phyloP scores from a whole-genome alignment of 2,888 invertebrate genomes.

The Oscheius sp. region DNA sequence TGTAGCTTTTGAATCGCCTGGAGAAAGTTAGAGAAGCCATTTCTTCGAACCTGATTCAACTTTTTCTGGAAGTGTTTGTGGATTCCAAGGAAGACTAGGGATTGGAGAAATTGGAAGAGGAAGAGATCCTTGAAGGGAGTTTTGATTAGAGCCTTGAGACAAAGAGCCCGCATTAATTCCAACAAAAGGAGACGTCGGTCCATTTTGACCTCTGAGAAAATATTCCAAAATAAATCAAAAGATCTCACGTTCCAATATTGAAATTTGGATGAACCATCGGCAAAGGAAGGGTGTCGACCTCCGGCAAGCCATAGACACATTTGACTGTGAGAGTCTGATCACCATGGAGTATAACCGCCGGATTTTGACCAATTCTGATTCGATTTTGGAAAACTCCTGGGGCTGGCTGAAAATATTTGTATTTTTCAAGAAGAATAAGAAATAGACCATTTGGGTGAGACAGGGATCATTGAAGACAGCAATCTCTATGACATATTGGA shows the following conservation, averaged over 20 bases:
- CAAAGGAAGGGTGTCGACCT: slow-evolving; percentile 58
- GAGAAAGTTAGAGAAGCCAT: neutral
- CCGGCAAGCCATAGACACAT: slow-evolving; percentile 63
- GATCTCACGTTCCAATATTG: slow-evolving; percentile 56
- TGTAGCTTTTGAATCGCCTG: neutral
- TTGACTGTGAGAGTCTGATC: slow-evolving; percentile 58
- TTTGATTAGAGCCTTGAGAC: too few relatives aligned
- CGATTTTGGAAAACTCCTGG: slow-evolving; percentile 69
- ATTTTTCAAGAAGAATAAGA: neutral
- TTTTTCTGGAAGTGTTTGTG: neutral
- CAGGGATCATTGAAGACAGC: slow-evolving; percentile 69
- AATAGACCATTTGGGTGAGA: slow-evolving; percentile 59
- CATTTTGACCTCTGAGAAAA: too few relatives aligned
- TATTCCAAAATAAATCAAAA: too few relatives aligned
- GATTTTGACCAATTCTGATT: slow-evolving; percentile 67
- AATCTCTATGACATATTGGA: slow-evolving; percentile 67
- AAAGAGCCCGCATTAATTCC: neutral
- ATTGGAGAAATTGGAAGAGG: slow-evolving; percentile 13
- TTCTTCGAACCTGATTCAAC: neutral
- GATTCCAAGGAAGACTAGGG: slow-evolving; percentile 24
- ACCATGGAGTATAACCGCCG: slow-evolving; percentile 64
- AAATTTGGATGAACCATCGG: slow-evolving; percentile 62
- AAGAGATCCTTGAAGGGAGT: neutral
- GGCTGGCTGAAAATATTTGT: slow-evolving; percentile 48
- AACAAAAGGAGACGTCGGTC: too few relatives aligned